Evolutionary conservation across 2,113 vertebrate genomes (phyloP).

Genomic region (Pteronura brasiliensis): DNA sequence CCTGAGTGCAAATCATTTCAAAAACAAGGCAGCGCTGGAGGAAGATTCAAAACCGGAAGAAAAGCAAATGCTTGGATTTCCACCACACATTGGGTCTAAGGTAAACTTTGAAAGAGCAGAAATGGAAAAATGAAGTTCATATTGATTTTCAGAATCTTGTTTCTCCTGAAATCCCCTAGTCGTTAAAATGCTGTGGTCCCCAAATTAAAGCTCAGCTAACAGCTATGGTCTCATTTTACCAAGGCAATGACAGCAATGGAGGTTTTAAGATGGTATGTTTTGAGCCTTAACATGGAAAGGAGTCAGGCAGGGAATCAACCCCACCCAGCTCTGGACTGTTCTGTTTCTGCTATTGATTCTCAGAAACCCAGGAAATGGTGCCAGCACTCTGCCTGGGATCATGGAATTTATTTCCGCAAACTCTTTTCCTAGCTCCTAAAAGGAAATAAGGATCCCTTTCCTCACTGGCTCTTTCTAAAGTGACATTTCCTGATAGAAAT

Average conservation of each 20-base stretch:
- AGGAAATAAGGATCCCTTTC: background rate
- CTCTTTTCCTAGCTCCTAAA: background rate
- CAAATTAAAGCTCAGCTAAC: background rate
- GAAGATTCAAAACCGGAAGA: background rate
- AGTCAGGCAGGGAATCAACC: background rate
- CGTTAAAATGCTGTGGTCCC: background rate
- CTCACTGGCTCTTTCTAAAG: background rate
- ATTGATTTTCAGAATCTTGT: background rate
- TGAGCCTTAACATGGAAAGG: background rate
- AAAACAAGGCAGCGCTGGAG: slow-evolving; percentile 64
- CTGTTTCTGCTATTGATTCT: background rate
- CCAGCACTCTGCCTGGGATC: background rate
- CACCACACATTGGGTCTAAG: background rate
- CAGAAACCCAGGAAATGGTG: background rate
- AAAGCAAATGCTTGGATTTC: slow-evolving; percentile 49
- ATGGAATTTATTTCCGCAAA: background rate
- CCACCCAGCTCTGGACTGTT: background rate
- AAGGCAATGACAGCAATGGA: background rate
- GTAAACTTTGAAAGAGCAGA: background rate
- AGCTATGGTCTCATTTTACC: background rate
- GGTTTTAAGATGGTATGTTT: background rate
- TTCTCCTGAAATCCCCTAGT: background rate
- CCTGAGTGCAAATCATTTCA: slow-evolving; percentile 56
- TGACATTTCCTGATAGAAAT: background rate
- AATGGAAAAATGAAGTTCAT: background rate